These are phyloP conservation scores for Solenodon paradoxus DNA, from an alignment of 2,113 vertebrate species.

Conservation along the genomic window DNA sequence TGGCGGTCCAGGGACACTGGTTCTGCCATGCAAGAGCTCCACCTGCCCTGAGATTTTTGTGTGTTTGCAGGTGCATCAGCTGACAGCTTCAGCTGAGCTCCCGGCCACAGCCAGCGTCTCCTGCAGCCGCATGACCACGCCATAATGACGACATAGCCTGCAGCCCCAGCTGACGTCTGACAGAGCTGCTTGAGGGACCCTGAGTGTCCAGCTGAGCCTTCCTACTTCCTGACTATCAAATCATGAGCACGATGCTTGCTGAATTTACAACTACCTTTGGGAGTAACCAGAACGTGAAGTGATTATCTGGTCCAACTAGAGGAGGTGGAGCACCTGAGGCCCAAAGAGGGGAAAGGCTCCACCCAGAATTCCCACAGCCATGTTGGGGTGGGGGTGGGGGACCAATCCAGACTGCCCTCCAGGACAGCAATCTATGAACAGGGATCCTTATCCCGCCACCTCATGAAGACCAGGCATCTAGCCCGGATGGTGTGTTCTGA, in stretches of 20 bases:
- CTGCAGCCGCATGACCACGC: not conserved
- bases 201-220: not conserved
- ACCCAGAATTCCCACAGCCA: not conserved
- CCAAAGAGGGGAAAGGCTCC: not conserved
- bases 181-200: not conserved
- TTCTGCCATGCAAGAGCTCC: not conserved
- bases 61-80: not conserved
- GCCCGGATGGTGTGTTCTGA: not conserved
- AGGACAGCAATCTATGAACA: too few relatives aligned
- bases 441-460: accelerated
- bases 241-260: not conserved
- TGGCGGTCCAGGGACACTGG: not conserved
- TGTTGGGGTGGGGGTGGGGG: too few relatives aligned
- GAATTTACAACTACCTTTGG: too few relatives aligned
- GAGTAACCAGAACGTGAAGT: not conserved
- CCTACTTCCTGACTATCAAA: not conserved
- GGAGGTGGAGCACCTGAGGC: not conserved
- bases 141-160: not conserved
- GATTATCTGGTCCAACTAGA: not conserved
- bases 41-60: not conserved
- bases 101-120: not conserved
- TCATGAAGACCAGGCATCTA: not conserved
- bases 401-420: not conserved
- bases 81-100: not conserved
- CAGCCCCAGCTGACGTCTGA: not conserved